Evolutionary conservation across 2,797 vertebrate genomes (phyloP), one percentile per base, ranked within the genome.

Genomic region (Macrochelys suwanniensis): DNA sequence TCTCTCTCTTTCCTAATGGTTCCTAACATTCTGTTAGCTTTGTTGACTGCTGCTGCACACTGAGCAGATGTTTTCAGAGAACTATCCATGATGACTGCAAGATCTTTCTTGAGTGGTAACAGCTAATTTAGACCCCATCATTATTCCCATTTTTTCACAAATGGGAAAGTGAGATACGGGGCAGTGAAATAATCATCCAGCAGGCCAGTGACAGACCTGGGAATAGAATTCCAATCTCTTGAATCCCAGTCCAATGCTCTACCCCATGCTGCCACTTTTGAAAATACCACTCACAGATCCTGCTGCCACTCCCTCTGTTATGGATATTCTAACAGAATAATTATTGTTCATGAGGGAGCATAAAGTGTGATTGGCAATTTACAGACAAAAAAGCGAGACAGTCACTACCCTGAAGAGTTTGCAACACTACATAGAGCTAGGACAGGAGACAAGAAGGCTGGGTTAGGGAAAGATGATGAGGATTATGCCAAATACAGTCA

Each of bases 361-460:
- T 85, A 78, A 15, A 74, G 79, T 84, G 11, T 76, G 71, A 12
- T 12, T 76, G 23, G n/a, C 42, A 45, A 25, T 13, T 45, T 45
- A 47, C 37, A 76, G 42, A 23, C 68, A 71, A 71, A 71, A 37
- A 19, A 19, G 1, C 49, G 88, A 80, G 33, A 47, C 6, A 76
- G 23, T 2, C 56, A 53, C 26, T 82, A 51, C 82, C 23, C 33
- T 4, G 56, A 45, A 25, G 0, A 88, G 51, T 74, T n/a, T 0
- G 0, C 4, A 5, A 33, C 26, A 56, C 89, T 3, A 56, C 71
- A 84, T 37, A 7, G 0, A 37, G 88, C 57, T 5, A 82, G 53
- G 51, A 81, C 65, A 86, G 82, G 1, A 59, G 81, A 13, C 25
- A 92, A 89, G 93, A 89, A 11, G 1, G 3, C 53, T 6, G 4